Evolutionary conservation across 2,113 vertebrate species (phyloP), one percentile per base, ranked within the genome.

Genomic region (Xenopus laevis): DNA sequence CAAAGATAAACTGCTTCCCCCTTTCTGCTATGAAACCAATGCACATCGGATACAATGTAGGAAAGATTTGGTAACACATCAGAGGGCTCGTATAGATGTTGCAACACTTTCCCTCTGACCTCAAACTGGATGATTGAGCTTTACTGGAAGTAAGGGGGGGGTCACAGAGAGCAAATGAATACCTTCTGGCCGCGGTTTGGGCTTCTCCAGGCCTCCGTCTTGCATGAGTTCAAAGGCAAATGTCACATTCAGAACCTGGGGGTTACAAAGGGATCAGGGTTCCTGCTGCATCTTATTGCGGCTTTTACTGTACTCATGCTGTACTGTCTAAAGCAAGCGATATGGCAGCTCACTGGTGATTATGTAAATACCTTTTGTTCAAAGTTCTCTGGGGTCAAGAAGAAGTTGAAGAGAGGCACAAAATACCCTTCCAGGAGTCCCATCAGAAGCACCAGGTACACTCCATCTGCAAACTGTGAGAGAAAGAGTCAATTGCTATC

Each of bases 171-270:
- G 30, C 30, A 47, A 45, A 47, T 1, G 75, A 80, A 9, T 92
- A 98, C 97, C 97, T 91, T 99, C 97, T 64, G 96, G 92, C 66
- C 97, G 87, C 18, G 97, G 96, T 68, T 99, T 99, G 60, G 97
- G 97, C 83, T 93, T 96, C 88, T 98, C 95, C 83, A 99, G 68
- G 50, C 96, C 96, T 76, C 95, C 96, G 7, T 99, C 97, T 79
- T 99, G 95, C 97, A 99, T 99, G 80, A 99, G 91, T 67, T 99
- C 97, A 82, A 99, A 99, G 0, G 96, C 93, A 80, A 98, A 96
- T 60, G 95, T 95, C 53, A 98, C 95, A 2, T 99, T 99, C 82
- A 98, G 83, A 1, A 99, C 97, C 96, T 99, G 78, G 63, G 44
- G 77, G 81, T 33, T n/a, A 33, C 78, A 13, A 84, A 82, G 47